phyloP scores from a whole-genome alignment of 2,888 invertebrate species.

The Neoaliturus tenellus region DNA sequence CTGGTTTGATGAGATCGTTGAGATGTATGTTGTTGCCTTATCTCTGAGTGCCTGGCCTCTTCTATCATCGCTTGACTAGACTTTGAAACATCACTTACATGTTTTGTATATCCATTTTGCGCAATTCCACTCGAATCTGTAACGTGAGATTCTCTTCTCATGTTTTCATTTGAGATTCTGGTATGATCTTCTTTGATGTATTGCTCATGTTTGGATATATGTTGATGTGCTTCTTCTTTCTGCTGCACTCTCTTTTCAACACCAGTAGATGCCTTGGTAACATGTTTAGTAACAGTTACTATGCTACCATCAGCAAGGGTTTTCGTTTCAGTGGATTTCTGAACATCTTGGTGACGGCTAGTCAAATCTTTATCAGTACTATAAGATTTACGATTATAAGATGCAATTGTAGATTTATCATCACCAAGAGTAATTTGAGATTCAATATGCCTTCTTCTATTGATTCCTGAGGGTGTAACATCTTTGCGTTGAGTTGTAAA shows the following conservation, averaged over 20 bases:
- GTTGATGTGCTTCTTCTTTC: slow-evolving; percentile 38
- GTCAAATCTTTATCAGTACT: slow-evolving; percentile 46
- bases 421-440: slow-evolving; percentile 80
- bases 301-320: slow-evolving; percentile 74
- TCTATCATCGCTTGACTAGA: slow-evolving; percentile 54
- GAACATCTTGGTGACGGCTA: slow-evolving; percentile 66
- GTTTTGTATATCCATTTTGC: slow-evolving; percentile 42
- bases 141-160: not conserved
- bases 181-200: slow-evolving; percentile 29
- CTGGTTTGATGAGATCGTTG: slow-evolving; percentile 25
- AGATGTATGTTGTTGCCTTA: slow-evolving; percentile 33
- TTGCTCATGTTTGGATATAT: slow-evolving; percentile 32
- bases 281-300: slow-evolving; percentile 46
- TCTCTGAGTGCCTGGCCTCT: slow-evolving; percentile 41
- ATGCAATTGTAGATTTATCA: slow-evolving; percentile 73
- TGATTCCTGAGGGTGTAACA: slow-evolving; percentile 75
- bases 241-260: slow-evolving; percentile 50
- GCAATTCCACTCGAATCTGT: slow-evolving; percentile 1
- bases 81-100: not conserved
- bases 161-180: slow-evolving; percentile 26
- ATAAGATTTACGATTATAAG: slow-evolving; percentile 66
- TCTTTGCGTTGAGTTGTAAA: slow-evolving; percentile 72
- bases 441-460: slow-evolving; percentile 78
- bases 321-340: slow-evolving; percentile 72
- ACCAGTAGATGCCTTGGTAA: slow-evolving; percentile 40